Evolutionary conservation across 2,888 invertebrate species (phyloP), one percentile per base, ranked within the genome.

Genomic region (Hirudinaria manillensis): DNA sequence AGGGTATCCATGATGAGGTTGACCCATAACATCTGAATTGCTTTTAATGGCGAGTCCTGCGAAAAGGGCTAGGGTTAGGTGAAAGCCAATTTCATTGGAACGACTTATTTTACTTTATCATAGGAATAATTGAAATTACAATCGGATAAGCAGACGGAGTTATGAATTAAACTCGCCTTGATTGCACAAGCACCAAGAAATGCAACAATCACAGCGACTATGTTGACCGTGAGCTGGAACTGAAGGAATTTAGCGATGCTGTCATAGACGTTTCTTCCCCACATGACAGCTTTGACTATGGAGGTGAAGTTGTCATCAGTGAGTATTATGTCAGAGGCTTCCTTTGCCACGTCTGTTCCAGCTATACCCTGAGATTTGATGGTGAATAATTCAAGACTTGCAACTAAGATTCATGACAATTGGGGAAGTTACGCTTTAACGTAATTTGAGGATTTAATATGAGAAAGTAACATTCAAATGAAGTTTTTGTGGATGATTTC

Each of bases 11-110:
- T 98, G 83, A 98, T 98, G 79, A 98, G 88, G 87, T 98, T 98
- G 82, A 98, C 97, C 98, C 98, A 98, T 84, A 98, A 89, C 97
- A 98, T 98, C 90, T 98, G 97, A 80, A 98, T 97, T 82, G 97
- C 98, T 91, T 94, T 96, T 78, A 97, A 89, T 78, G 97, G 97
- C 84, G 94, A 94, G 89, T 96, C 96, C 89, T 95, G 67, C 16
- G 68, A 10, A 34, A 21, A 68, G 16, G 7, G 0, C 1, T 29
- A 19, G n/a, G 19, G 7, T 13, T 27, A 38, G 19, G 29, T 24
- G n/a, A 24, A 32, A 13, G 16, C 10, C 29, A 16, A n/a, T 61
- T 61, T 61, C 61, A 29, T 21, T 61, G 24, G 16, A 1, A 1
- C 10, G 13, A 16, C 16, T 45, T 45, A 45, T 45, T 45, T 61